phyloP scores from a whole-genome alignment of 1,140 invertebrate genomes.

The Brachionus paranguensis region DNA sequence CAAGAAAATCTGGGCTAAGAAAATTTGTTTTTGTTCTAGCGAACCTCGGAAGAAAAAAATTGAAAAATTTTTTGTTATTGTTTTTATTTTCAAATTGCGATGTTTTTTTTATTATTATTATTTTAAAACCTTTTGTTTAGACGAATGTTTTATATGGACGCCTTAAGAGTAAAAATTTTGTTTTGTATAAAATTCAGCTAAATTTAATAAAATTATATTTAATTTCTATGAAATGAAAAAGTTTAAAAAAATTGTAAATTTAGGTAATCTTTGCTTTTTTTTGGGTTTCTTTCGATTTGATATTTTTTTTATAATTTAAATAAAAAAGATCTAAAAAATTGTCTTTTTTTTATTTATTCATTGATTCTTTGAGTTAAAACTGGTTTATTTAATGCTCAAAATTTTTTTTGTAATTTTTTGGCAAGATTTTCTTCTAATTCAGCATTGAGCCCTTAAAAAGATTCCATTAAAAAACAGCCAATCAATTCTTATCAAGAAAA shows the following conservation, averaged over 20 bases:
- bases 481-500: too few relatives aligned
- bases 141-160: neutral
- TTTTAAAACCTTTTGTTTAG: conserved; percentile 2
- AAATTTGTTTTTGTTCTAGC: neutral
- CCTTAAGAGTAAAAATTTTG: conserved; percentile 9
- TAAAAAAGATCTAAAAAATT: neutral
- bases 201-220: neutral
- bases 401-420: too few relatives aligned
- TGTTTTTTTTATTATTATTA: conserved; percentile 6
- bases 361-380: too few relatives aligned
- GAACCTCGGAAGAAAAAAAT: neutral
- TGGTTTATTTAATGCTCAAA: too few relatives aligned
- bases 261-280: neutral
- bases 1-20: neutral
- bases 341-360: too few relatives aligned
- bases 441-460: too few relatives aligned
- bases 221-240: neutral
- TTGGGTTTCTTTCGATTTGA: neutral
- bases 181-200: neutral
- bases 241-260: neutral
- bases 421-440: too few relatives aligned
- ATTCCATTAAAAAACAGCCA: too few relatives aligned
- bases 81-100: neutral
- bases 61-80: neutral
- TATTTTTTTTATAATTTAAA: neutral